These are phyloP conservation scores for Leptinotarsa undecemlineata DNA, from an alignment of 1,140 invertebrate species.

Conservation along the genomic window DNA sequence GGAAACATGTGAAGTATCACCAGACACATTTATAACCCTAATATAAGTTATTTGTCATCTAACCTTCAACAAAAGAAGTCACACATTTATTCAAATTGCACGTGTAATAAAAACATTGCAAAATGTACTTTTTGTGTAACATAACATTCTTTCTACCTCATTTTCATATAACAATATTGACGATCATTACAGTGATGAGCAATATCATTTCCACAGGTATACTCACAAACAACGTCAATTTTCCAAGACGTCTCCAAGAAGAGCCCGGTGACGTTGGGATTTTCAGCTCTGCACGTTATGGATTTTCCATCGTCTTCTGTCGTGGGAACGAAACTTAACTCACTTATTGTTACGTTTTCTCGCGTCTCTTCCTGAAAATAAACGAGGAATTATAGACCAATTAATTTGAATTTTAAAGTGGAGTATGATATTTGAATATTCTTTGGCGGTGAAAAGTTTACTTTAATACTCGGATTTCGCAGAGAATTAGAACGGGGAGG, in stretches of 20 bases:
- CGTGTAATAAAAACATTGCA: too few relatives aligned
- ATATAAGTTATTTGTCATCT: too few relatives aligned
- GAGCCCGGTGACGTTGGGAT: slow-evolving; percentile 80
- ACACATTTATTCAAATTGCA: too few relatives aligned
- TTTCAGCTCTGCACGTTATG: slow-evolving; percentile 85
- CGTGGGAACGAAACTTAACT: slow-evolving; percentile 78
- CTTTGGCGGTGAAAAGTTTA: slow-evolving; percentile 36
- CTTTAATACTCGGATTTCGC: slow-evolving; percentile 33
- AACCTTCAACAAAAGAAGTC: too few relatives aligned
- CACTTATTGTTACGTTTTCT: slow-evolving; percentile 83
- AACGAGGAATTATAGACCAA: slow-evolving; percentile 43
- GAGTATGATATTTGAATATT: slow-evolving; percentile 37
- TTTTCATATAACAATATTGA: background rate
- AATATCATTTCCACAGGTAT: slow-evolving; percentile 31
- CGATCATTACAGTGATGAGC: background rate
- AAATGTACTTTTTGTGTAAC: too few relatives aligned
- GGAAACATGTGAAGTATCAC: too few relatives aligned
- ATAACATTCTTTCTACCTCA: background rate
- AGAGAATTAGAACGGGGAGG: slow-evolving; percentile 36
- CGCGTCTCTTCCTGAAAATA: slow-evolving; percentile 72
- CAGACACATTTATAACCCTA: too few relatives aligned
- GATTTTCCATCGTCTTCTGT: slow-evolving; percentile 86
- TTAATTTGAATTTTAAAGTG: slow-evolving; percentile 43
- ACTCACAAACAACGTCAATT: slow-evolving; percentile 88
- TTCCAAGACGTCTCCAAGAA: slow-evolving; percentile 82